A percentile compares a stretch with the other conserved stretches of the same genome.
phyloP scores from a whole-genome alignment of 2,113 vertebrate genomes.

The Zapornia atra region DNA sequence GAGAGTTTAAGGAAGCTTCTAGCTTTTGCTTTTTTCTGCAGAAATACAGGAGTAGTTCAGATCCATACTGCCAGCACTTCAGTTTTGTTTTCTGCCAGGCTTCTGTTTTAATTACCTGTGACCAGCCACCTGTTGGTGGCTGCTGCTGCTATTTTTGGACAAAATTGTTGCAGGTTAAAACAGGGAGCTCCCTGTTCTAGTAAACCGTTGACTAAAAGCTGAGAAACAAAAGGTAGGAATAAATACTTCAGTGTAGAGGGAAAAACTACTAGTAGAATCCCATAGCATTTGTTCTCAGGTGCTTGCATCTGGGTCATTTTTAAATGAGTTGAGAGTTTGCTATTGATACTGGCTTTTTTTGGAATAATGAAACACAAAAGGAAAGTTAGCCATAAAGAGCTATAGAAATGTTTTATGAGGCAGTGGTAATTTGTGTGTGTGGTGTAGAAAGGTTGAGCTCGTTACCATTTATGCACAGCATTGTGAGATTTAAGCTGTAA shows the following conservation, averaged over 20 bases:
- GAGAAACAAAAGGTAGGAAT: neutral
- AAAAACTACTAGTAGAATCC: neutral
- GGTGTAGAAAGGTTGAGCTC: neutral
- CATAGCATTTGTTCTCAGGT: neutral
- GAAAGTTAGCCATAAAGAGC: neutral
- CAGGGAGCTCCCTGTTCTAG: neutral
- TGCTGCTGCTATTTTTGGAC: conserved; percentile 3
- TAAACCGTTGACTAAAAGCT: neutral
- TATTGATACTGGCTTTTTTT: neutral
- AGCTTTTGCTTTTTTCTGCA: neutral
- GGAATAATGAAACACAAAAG: neutral
- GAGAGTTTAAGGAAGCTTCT: neutral
- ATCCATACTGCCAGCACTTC: neutral
- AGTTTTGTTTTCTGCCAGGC: neutral
- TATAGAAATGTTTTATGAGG: neutral
- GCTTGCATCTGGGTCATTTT: neutral
- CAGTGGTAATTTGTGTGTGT: neutral
- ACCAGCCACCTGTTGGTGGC: neutral
- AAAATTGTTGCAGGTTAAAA: neutral
- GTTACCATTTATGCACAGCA: neutral
- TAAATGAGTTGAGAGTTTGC: neutral
- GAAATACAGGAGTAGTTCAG: neutral
- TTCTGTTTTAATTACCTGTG: conserved; percentile 2
- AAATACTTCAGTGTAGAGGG: neutral
- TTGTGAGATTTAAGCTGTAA: neutral